A percentile compares a stretch with the other conserved stretches of the same genome.
These are phyloP conservation scores for Acanthoscelides obtectus DNA, from an alignment of 2,888 invertebrate genomes.

Conservation along the genomic window DNA sequence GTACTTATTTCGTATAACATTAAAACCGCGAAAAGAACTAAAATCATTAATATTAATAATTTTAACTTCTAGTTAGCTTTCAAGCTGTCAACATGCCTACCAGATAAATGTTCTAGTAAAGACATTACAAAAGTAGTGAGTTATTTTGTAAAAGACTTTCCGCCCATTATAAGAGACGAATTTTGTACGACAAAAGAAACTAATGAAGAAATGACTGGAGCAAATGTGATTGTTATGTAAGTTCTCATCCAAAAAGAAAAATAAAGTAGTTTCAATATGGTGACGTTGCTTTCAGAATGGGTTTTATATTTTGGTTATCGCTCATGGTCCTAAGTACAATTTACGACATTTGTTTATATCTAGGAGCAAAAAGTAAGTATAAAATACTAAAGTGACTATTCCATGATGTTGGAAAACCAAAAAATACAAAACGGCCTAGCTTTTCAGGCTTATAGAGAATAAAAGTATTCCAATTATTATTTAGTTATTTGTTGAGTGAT, in stretches of 20 bases:
- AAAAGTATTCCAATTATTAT: not conserved
- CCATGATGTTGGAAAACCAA: not conserved
- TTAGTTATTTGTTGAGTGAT: not conserved
- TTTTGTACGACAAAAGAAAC: conserved; percentile 23
- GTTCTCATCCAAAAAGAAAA: conserved; percentile 6
- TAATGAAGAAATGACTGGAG: conserved; percentile 13
- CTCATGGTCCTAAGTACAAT: conserved; percentile 23
- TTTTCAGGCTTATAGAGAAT: not conserved
- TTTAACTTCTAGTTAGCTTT: conserved; percentile 10
- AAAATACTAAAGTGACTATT: not conserved
- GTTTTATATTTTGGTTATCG: conserved; percentile 18
- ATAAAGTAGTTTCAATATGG: too few relatives aligned
- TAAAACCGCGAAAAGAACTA: too few relatives aligned
- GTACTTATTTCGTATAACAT: too few relatives aligned
- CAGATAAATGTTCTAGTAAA: conserved; percentile 34
- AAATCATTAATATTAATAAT: too few relatives aligned
- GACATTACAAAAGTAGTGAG: conserved; percentile 35
- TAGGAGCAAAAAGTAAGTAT: conserved; percentile 21
- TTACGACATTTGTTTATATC: conserved; percentile 24
- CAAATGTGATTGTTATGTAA: conserved; percentile 27
- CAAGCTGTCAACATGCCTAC: conserved; percentile 23
- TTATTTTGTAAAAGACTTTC: not conserved
- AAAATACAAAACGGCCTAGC: not conserved
- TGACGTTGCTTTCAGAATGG: conserved; percentile 26
- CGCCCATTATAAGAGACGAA: not conserved